Percentiles rank a stretch among this genome's conserved stretches.
These are phyloP conservation scores for Antheraea yamamai DNA, from an alignment of 2,888 invertebrate species.

Conservation along the genomic window DNA sequence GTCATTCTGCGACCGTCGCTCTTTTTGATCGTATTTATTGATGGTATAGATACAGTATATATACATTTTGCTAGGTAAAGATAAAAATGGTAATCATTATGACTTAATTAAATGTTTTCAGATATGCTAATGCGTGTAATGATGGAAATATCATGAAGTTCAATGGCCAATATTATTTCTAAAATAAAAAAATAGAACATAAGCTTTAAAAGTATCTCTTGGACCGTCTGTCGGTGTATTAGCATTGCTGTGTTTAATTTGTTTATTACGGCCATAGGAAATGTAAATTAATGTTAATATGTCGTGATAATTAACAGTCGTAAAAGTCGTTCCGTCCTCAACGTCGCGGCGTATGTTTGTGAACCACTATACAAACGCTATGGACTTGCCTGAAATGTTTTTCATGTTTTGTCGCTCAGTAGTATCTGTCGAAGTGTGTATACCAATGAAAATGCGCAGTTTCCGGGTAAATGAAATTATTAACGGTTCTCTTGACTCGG, in stretches of 20 bases:
- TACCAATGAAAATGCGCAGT: neutral
- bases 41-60: neutral
- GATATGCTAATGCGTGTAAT: neutral
- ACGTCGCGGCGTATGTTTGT: conserved; percentile 25
- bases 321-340: conserved; percentile 35
- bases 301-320: conserved; percentile 55
- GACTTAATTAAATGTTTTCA: neutral
- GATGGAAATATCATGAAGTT: neutral
- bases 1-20: neutral
- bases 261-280: conserved; percentile 58
- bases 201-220: neutral
- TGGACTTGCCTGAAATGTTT: neutral
- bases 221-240: conserved; percentile 7
- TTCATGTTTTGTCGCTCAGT: neutral
- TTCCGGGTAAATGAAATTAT: too few relatives aligned
- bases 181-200: neutral
- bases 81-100: neutral
- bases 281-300: conserved; percentile 68
- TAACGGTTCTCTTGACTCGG: too few relatives aligned
- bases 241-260: conserved; percentile 36
- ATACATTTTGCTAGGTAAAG: neutral
- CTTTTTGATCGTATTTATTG: neutral
- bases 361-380: neutral
- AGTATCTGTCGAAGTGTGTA: neutral
- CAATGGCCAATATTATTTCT: neutral